phyloP scores from a whole-genome alignment of 2,797 vertebrate species.

The Halcyon smyrnensis region DNA sequence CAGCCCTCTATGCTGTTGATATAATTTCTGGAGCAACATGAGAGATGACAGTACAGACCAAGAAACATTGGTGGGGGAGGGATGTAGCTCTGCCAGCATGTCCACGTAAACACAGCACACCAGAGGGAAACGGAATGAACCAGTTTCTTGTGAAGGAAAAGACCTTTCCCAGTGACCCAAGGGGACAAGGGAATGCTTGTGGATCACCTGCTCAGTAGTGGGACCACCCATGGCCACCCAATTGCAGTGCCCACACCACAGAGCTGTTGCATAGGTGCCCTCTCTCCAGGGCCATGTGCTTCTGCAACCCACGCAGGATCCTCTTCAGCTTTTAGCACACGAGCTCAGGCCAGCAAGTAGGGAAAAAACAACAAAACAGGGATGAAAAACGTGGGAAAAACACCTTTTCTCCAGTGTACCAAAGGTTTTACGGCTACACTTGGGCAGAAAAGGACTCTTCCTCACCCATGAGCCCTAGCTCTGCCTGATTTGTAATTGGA shows the following conservation, averaged over 20 bases:
- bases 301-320: background rate
- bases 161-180: background rate
- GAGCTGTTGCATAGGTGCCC: background rate
- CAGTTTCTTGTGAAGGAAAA: background rate
- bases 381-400: background rate
- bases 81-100: background rate
- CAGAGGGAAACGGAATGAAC: background rate
- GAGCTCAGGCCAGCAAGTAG: background rate
- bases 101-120: background rate
- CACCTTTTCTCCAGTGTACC: background rate
- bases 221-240: background rate
- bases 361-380: background rate
- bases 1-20: background rate
- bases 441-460: accelerated
- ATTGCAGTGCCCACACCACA: accelerated
- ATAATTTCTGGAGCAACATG: background rate
- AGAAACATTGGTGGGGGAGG: background rate
- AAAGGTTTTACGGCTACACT: background rate
- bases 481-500: accelerated
- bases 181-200: background rate
- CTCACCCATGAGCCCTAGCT: accelerated
- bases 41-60: accelerated
- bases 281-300: accelerated
- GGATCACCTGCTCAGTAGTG: accelerated
- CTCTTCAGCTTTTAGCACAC: background rate